These are phyloP conservation scores for Drosophila ustulata DNA, from an alignment of 2,888 invertebrate species.

Conservation along the genomic window DNA sequence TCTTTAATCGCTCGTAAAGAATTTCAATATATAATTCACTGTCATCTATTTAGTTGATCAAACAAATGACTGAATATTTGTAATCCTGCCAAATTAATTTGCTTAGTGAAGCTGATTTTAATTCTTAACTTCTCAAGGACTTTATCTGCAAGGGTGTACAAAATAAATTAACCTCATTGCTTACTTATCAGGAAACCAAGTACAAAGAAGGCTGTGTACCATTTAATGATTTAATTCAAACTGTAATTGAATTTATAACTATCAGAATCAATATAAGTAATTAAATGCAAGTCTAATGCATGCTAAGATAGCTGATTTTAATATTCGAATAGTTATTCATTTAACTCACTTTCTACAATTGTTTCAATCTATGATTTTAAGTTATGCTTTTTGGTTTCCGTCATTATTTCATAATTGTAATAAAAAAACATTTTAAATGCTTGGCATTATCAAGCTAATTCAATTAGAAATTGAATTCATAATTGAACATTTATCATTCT, in stretches of 20 bases:
- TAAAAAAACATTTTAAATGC: conserved; percentile 34
- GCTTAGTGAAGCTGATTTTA: no score
- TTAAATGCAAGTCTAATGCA: conserved; percentile 58
- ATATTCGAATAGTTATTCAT: conserved; percentile 32
- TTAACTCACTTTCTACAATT: conserved; percentile 34
- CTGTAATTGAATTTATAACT: conserved; percentile 19
- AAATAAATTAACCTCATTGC: conserved; percentile 3
- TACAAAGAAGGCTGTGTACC: conserved; percentile 9
- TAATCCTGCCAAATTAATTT: no score
- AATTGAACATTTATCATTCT: conserved; percentile 22
- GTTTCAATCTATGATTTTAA: conserved; percentile 18
- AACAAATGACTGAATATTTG: no score
- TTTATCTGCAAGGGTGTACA: conserved; percentile 11
- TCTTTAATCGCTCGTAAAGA: no score
- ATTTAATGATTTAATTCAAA: conserved; percentile 17
- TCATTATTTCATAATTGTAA: conserved; percentile 59
- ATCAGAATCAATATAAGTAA: conserved; percentile 19
- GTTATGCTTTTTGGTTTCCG: conserved; percentile 37
- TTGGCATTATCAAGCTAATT: conserved; percentile 41
- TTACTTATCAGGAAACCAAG: conserved; percentile 12
- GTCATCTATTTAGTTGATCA: no score
- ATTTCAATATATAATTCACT: no score
- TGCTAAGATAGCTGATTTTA: conserved; percentile 63
- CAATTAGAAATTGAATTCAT: conserved; percentile 33
- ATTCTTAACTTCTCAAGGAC: not conserved